Conservation (phyloP, 2,113 vertebrate genomes). For the Emydura subglobosa region DNA sequence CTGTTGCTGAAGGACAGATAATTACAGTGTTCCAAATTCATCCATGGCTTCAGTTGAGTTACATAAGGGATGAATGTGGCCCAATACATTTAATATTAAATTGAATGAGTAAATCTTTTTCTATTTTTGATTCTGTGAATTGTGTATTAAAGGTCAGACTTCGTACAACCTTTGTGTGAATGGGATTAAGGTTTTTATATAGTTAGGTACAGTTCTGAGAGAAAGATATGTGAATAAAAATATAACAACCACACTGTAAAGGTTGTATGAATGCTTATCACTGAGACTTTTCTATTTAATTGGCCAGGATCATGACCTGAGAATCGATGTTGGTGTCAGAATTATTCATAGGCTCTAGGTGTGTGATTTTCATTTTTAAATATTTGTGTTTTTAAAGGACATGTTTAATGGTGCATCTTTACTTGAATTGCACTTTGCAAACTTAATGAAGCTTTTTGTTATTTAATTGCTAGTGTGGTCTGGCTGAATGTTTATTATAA, state of each 20-base stretch:
- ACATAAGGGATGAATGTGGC: background rate
- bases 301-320: background rate
- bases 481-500: background rate
- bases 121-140: background rate
- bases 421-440: background rate
- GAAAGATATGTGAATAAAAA: background rate
- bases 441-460: background rate
- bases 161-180: background rate
- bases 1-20: slow-evolving; percentile 1
- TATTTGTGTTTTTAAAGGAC: background rate
- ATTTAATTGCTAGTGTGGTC: background rate
- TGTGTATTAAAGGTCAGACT: background rate
- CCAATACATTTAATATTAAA: slow-evolving; percentile 2
- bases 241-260: background rate
- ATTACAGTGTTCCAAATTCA: background rate
- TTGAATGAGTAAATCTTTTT: background rate
- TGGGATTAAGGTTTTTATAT: background rate
- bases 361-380: background rate
- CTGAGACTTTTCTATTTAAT: background rate
- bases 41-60: background rate
- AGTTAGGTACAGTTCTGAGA: background rate
- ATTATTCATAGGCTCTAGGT: background rate
- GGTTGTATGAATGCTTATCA: background rate
- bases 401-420: background rate
- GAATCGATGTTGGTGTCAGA: background rate